Percentiles rank a stretch among this genome's conserved stretches.
These are phyloP conservation scores for Bucorvus abyssinicus DNA, from an alignment of 2,797 vertebrate species.

Conservation along the genomic window DNA sequence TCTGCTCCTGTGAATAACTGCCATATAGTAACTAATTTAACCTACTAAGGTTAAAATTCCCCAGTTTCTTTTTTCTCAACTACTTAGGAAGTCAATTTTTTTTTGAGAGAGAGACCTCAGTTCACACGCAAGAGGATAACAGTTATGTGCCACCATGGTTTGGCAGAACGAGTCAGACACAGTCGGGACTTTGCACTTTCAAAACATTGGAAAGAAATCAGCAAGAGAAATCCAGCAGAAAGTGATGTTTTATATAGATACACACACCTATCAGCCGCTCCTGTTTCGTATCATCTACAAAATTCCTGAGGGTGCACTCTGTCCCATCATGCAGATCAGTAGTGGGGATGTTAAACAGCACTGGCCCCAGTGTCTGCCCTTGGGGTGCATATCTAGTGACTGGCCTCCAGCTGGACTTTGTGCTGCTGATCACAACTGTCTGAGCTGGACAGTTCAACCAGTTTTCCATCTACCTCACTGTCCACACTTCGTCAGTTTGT, in stretches of 20 bases:
- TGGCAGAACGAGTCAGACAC: conserved; percentile 21
- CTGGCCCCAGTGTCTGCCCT: neutral
- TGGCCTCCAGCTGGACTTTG: neutral
- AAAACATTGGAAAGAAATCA: neutral
- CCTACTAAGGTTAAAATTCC: neutral
- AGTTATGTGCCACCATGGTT: neutral
- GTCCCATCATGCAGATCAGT: neutral
- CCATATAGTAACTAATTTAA: neutral
- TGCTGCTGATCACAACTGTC: neutral
- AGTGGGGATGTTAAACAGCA: neutral
- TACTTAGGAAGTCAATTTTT: conserved; percentile 9
- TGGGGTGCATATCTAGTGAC: rapidly evolving
- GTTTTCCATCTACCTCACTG: neutral
- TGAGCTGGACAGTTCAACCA: neutral
- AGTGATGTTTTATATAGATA: neutral
- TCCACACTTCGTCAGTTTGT: neutral
- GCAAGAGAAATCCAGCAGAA: conserved; percentile 5
- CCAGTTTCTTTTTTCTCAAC: neutral
- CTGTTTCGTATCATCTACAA: neutral
- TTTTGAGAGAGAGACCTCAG: neutral
- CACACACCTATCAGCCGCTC: neutral
- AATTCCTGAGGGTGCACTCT: neutral
- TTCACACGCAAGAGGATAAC: neutral
- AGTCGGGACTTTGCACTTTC: neutral
- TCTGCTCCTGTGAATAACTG: neutral